Evolutionary conservation across 2,888 invertebrate species (phyloP).

Genomic region (Coremacera marginata): DNA sequence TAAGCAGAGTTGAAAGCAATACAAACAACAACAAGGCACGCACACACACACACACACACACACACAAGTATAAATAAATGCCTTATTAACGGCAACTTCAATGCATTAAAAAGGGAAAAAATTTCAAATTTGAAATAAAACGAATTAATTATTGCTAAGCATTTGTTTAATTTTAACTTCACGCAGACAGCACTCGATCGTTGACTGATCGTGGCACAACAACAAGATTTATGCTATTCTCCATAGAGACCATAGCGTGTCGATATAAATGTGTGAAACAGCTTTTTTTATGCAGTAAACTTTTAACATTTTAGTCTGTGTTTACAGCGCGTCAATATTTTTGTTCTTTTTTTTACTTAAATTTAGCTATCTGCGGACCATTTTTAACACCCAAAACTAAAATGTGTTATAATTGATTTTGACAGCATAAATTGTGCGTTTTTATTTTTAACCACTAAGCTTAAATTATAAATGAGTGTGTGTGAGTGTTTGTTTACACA

Average conservation of each 20-base stretch:
- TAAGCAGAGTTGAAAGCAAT: background rate
- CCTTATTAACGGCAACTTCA: background rate
- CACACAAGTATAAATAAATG: background rate
- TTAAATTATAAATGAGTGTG: background rate
- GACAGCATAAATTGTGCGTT: conserved; percentile 35
- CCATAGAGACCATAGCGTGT: background rate
- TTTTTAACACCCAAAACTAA: background rate
- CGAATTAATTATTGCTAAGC: conserved; percentile 22
- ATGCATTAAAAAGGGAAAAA: background rate
- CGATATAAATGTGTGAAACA: conserved; percentile 10
- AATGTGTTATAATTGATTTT: conserved; percentile 39
- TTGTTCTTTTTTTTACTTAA: conserved; percentile 11
- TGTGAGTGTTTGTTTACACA: conserved; percentile 33
- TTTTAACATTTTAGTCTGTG: background rate
- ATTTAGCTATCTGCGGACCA: conserved; percentile 16
- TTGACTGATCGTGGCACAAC: background rate
- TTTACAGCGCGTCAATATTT: conserved; percentile 15
- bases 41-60: background rate
- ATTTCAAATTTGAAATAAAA: background rate
- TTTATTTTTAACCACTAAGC: conserved; percentile 14
- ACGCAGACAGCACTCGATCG: background rate
- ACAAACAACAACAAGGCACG: background rate
- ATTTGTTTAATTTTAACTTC: conserved; percentile 21
- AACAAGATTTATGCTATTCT: background rate
- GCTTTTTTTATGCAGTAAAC: background rate